phyloP scores from a whole-genome alignment of 2,113 vertebrate genomes.

The Alethe castanea region DNA sequence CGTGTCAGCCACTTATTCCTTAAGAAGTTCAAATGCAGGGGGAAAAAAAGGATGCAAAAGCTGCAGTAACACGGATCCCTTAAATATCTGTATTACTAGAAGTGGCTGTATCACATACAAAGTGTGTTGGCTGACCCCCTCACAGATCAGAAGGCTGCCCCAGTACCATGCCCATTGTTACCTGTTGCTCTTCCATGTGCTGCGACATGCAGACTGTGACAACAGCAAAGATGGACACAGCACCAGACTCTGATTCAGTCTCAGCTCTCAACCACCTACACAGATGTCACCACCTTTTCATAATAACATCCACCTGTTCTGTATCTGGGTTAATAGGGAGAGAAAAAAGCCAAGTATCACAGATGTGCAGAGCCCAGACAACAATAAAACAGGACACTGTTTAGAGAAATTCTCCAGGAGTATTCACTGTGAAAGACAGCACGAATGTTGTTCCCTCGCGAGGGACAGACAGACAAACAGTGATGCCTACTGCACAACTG shows the following conservation, averaged over 20 bases:
- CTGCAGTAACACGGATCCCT: not conserved
- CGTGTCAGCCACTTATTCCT: not conserved
- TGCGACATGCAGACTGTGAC: not conserved
- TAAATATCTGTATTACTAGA: not conserved
- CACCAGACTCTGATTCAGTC: not conserved
- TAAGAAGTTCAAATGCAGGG: not conserved
- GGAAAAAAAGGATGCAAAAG: not conserved
- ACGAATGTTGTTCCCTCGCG: rapidly evolving
- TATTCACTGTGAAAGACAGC: not conserved
- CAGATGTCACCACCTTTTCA: not conserved
- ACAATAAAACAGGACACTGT: not conserved
- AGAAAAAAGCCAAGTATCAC: rapidly evolving
- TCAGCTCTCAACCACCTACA: not conserved
- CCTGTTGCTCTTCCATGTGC: rapidly evolving
- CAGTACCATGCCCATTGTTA: not conserved
- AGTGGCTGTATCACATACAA: not conserved
- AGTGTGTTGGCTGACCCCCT: not conserved
- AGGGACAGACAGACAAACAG: not conserved
- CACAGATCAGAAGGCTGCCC: not conserved
- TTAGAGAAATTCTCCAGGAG: not conserved
- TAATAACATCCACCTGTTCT: not conserved
- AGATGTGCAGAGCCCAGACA: not conserved
- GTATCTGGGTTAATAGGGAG: not conserved
- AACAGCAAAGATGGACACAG: not conserved
- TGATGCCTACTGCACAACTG: not conserved